Conservation (phyloP, 2,888 invertebrate genomes). For the Oscheius sp. region DNA sequence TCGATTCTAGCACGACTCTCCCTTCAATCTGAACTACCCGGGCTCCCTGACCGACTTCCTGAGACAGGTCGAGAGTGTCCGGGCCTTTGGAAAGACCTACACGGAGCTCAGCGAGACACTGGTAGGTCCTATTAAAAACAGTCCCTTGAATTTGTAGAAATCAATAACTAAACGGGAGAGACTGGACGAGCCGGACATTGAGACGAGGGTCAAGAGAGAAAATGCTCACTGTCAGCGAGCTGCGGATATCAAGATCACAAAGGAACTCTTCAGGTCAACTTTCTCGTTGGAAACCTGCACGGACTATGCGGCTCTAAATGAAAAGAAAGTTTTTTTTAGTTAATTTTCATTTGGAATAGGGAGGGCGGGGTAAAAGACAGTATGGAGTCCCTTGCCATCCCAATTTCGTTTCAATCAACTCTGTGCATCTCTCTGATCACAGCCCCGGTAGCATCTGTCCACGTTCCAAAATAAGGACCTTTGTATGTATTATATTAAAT, state of each 20-base stretch:
- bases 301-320: slow-evolving; percentile 33
- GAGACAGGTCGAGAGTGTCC: slow-evolving; percentile 46
- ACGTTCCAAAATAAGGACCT: too few species aligned
- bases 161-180: slow-evolving; percentile 38
- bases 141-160: slow-evolving; percentile 10
- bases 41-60: slow-evolving; percentile 52
- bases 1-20: slow-evolving; percentile 41
- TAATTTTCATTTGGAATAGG: too few species aligned
- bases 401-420: too few species aligned
- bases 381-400: too few species aligned
- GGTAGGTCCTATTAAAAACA: slow-evolving; percentile 6
- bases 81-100: slow-evolving; percentile 30
- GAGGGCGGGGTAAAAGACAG: too few species aligned
- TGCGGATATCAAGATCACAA: slow-evolving; percentile 32
- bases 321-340: slow-evolving; percentile 2
- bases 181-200: slow-evolving; percentile 58
- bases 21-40: slow-evolving; percentile 43
- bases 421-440: too few species aligned
- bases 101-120: slow-evolving; percentile 26
- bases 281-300: slow-evolving; percentile 50
- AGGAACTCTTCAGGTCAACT: slow-evolving; percentile 46
- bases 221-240: slow-evolving; percentile 44
- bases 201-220: slow-evolving; percentile 48
- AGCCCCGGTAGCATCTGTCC: too few species aligned
- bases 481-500: too few species aligned